Evolutionary conservation across 2,888 invertebrate genomes (phyloP).

Genomic region (Nysson spinosus): DNA sequence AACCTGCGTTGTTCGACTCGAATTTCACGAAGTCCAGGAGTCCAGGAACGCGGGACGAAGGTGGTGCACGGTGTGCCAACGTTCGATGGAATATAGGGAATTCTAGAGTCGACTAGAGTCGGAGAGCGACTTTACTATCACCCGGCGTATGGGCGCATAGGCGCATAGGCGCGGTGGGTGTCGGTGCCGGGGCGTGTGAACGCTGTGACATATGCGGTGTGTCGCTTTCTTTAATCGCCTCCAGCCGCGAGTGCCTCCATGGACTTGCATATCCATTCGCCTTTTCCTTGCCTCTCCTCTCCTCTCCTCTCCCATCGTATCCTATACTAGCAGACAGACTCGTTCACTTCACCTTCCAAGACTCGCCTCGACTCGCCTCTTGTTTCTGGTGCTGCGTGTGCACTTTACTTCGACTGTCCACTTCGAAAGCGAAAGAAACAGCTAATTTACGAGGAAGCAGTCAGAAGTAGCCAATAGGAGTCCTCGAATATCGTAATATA

Average conservation of each 20-base stretch:
- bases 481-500: no score
- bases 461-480: no score
- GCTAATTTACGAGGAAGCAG: no score
- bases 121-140: no score
- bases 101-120: no score
- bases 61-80: neutral
- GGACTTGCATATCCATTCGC: slow-evolving; percentile 43
- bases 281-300: slow-evolving; percentile 18
- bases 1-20: no score
- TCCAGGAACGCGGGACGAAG: slow-evolving; percentile 29
- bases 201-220: slow-evolving; percentile 77
- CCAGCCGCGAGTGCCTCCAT: slow-evolving; percentile 46
- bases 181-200: slow-evolving; percentile 75
- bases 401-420: no score
- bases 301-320: slow-evolving; percentile 11
- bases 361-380: neutral
- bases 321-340: slow-evolving; percentile 2
- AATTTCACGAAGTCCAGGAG: slow-evolving; percentile 56
- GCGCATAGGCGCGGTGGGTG: slow-evolving; percentile 70
- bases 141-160: no score
- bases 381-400: no score
- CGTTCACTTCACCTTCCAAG: no score
- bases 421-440: no score
- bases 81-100: no score
- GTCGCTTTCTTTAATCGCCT: slow-evolving; percentile 76